Evolutionary conservation across 2,888 invertebrate genomes (phyloP).

Genomic region (Onthophagus sagittarius): DNA sequence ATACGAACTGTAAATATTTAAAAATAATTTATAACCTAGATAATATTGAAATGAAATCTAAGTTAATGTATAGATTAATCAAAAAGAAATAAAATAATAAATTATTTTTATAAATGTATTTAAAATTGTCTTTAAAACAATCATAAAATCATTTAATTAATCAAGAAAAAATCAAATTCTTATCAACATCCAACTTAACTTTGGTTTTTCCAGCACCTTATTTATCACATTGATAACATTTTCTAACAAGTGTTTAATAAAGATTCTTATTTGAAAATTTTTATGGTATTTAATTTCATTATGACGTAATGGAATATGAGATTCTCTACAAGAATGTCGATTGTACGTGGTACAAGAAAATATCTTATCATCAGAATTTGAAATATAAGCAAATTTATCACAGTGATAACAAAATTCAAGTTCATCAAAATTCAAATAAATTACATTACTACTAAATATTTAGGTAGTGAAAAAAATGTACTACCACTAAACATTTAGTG

Average conservation of each 20-base stretch:
- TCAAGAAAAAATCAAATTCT: no score
- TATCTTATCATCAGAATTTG: conserved; percentile 46
- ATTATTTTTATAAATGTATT: conserved; percentile 1
- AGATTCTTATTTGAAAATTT: conserved; percentile 48
- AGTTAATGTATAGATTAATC: background rate
- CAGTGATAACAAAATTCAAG: conserved; percentile 57
- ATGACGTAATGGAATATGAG: conserved; percentile 54
- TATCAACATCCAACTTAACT: conserved; percentile 37
- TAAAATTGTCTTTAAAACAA: background rate
- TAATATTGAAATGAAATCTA: background rate
- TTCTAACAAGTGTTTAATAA: conserved; percentile 51
- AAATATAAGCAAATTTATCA: conserved; percentile 52
- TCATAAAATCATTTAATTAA: no score
- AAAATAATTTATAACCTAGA: background rate
- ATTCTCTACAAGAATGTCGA: conserved; percentile 54
- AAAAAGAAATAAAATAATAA: background rate
- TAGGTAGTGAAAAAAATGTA: no score
- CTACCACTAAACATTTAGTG: no score
- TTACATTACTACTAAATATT: no score
- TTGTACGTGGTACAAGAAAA: conserved; percentile 56
- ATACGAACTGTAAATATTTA: conserved; percentile 26
- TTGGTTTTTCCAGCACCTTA: conserved; percentile 38
- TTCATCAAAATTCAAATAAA: no score
- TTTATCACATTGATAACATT: conserved; percentile 44
- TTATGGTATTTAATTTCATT: conserved; percentile 51